These are phyloP conservation scores for Hoplias malabaricus DNA, from an alignment of 2,113 vertebrate genomes.

Conservation along the genomic window DNA sequence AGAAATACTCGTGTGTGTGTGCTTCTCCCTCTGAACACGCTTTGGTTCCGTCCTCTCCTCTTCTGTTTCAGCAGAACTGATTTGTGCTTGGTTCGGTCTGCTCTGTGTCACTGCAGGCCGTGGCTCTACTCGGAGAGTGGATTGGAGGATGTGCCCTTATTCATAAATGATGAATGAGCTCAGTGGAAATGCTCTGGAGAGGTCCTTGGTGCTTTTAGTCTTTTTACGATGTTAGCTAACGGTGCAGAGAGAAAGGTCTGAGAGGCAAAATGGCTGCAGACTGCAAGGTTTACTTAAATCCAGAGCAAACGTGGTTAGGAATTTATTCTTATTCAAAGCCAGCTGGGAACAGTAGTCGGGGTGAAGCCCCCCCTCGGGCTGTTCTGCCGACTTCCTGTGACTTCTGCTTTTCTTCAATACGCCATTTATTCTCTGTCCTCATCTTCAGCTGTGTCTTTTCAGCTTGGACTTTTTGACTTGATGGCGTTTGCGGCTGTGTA, in stretches of 20 bases:
- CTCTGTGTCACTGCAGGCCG: too few relatives aligned
- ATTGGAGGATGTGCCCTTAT: slow-evolving; percentile 6
- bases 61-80: not conserved
- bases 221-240: not conserved
- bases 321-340: not conserved
- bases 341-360: not conserved
- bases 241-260: not conserved
- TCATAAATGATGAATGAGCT: not conserved
- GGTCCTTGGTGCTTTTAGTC: not conserved
- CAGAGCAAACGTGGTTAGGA: not conserved
- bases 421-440: not conserved
- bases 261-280: slow-evolving; percentile 28
- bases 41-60: not conserved
- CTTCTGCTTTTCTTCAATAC: not conserved
- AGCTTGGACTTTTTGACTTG: too few relatives aligned
- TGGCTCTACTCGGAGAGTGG: not conserved
- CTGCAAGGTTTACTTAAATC: not conserved
- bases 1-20: slow-evolving; percentile 1
- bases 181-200: not conserved
- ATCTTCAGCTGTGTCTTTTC: too few relatives aligned
- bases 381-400: not conserved
- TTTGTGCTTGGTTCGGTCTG: not conserved
- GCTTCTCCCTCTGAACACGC: too few relatives aligned
- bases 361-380: not conserved
- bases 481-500: too few relatives aligned